phyloP scores from a whole-genome alignment of 2,113 vertebrate genomes.

The Willisornis vidua region DNA sequence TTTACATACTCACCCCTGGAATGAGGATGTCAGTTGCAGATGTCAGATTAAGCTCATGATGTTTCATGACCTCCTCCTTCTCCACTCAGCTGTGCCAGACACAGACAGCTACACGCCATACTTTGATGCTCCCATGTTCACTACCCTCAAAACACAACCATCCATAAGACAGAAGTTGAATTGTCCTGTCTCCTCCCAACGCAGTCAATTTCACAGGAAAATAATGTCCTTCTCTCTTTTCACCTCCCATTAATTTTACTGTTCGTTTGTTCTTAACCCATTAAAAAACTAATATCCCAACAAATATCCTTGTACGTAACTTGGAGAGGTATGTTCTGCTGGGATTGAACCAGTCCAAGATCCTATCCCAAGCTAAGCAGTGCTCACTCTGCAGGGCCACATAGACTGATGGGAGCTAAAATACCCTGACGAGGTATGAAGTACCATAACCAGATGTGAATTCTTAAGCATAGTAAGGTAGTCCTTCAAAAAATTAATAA shows the following conservation, averaged over 20 bases:
- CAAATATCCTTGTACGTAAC: background rate
- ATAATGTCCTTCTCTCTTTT: background rate
- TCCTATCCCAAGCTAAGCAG: background rate
- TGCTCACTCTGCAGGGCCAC: background rate
- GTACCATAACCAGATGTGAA: background rate
- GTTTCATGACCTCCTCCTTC: background rate
- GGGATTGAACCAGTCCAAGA: background rate
- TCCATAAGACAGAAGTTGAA: background rate
- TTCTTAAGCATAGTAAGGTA: background rate
- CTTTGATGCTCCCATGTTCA: fast-evolving
- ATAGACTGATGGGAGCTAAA: fast-evolving
- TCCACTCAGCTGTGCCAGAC: background rate
- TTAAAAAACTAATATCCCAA: background rate
- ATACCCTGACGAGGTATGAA: background rate
- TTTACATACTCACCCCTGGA: background rate
- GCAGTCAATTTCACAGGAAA: background rate
- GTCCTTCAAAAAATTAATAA: background rate
- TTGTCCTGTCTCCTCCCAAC: background rate
- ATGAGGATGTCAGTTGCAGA: background rate
- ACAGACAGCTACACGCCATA: fast-evolving
- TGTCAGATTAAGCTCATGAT: background rate
- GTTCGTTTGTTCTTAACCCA: background rate
- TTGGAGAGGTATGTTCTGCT: background rate
- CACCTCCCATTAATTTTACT: background rate
- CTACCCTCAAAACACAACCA: background rate